These are phyloP conservation scores for Embidobia sp. DNA, from an alignment of 2,888 invertebrate species.

Conservation along the genomic window DNA sequence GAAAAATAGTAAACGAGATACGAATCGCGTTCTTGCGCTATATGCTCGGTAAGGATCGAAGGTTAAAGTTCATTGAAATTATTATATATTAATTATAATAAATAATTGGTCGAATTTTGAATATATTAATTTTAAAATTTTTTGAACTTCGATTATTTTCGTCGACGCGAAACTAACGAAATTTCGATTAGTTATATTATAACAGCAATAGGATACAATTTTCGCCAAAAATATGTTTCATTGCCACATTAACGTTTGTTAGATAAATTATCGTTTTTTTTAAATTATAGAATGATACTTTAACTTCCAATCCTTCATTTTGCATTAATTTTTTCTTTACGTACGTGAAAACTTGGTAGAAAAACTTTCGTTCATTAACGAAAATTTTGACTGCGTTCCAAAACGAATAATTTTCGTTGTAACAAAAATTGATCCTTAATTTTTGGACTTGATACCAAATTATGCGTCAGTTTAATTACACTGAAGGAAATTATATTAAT, in stretches of 20 bases:
- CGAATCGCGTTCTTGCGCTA: constrained; percentile 14
- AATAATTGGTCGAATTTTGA: background rate
- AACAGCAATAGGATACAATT: constrained; percentile 9
- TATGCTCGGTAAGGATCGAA: background rate
- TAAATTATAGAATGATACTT: constrained; percentile 33
- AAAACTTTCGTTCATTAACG: background rate
- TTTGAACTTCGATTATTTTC: constrained; percentile 36
- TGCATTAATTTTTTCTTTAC: background rate
- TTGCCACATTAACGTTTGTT: too few relatives aligned
- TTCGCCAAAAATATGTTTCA: constrained; percentile 11
- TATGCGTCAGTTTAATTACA: too few relatives aligned
- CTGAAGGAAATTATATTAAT: too few relatives aligned
- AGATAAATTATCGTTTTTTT: too few relatives aligned
- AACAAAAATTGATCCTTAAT: too few relatives aligned
- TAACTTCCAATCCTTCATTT: too few relatives aligned
- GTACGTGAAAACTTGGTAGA: background rate
- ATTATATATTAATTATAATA: constrained; percentile 15
- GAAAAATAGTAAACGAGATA: constrained; percentile 2
- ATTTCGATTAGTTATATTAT: constrained; percentile 5
- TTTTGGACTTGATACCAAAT: too few relatives aligned
- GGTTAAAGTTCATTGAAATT: too few relatives aligned
- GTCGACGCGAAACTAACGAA: constrained; percentile 28
- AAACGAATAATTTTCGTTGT: constrained; percentile 32
- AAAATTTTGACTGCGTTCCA: constrained; percentile 1
- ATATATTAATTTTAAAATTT: background rate